A percentile compares a stretch with the other conserved stretches of the same genome.
Conservation (phyloP, 2,113 vertebrate species). For the Chelonoidis abingdonii region DNA sequence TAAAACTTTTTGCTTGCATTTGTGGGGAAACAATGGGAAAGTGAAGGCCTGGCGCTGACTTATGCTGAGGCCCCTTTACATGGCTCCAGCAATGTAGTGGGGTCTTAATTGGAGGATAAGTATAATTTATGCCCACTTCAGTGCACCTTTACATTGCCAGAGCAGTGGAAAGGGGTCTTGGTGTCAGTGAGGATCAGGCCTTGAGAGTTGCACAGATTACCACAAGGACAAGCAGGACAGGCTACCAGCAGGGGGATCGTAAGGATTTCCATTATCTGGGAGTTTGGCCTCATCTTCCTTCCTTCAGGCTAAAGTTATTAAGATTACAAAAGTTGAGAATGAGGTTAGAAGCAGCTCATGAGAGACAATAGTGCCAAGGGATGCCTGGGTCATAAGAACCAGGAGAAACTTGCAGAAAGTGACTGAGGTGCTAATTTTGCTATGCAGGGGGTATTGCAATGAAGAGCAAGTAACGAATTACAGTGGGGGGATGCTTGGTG, state of each 20-base stretch:
- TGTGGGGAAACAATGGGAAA: not conserved
- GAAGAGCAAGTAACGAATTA: not conserved
- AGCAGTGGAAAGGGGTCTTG: not conserved
- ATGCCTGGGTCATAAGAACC: rapidly evolving
- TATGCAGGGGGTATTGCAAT: rapidly evolving
- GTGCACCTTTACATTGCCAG: rapidly evolving
- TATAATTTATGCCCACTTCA: rapidly evolving
- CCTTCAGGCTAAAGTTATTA: not conserved
- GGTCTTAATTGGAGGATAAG: not conserved
- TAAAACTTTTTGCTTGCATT: not conserved
- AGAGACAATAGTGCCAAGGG: not conserved
- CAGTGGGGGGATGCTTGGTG: not conserved
- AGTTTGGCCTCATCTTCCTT: not conserved
- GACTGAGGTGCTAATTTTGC: not conserved
- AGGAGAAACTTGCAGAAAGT: not conserved
- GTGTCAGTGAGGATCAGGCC: not conserved
- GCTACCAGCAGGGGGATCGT: not conserved
- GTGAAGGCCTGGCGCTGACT: not conserved
- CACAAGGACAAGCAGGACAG: not conserved
- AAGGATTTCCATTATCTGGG: not conserved
- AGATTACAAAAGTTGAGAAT: not conserved
- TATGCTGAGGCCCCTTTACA: rapidly evolving
- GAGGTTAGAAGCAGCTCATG: rapidly evolving
- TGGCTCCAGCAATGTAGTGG: not conserved
- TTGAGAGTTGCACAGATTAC: not conserved